These are phyloP conservation scores for Enteromius fasciolatus DNA, from an alignment of 2,797 vertebrate genomes.

Conservation along the genomic window DNA sequence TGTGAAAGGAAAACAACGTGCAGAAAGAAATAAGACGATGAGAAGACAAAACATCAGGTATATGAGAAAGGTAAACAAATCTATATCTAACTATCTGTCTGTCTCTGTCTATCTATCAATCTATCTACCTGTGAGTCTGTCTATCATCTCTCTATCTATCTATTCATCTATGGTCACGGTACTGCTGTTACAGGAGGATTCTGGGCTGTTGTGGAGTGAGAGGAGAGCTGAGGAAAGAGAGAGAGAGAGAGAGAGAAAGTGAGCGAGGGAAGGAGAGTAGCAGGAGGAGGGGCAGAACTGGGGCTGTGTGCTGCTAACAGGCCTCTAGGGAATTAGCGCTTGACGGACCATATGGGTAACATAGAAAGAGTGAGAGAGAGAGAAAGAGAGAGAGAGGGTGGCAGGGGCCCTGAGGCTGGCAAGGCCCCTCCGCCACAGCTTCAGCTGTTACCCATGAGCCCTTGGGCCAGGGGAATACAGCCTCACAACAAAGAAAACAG, in stretches of 20 bases:
- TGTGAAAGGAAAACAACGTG: slow-evolving; percentile 1
- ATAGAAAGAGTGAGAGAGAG: slow-evolving; percentile 49
- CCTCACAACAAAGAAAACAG: slow-evolving; percentile 65
- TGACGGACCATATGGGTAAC: slow-evolving; percentile 86
- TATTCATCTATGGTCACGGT: background rate
- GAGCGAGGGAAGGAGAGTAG: slow-evolving; percentile 74
- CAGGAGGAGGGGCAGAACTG: slow-evolving; percentile 74
- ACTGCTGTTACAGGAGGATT: slow-evolving; percentile 19
- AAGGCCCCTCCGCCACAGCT: slow-evolving; percentile 86
- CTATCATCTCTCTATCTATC: background rate
- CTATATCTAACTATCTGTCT: background rate
- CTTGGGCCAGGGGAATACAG: slow-evolving; percentile 76
- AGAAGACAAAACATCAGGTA: slow-evolving; percentile 44
- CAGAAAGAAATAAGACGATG: background rate
- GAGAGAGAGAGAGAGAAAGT: slow-evolving; percentile 59
- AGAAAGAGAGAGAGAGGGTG: slow-evolving; percentile 66
- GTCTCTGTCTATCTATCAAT: background rate
- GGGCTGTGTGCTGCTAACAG: slow-evolving; percentile 83
- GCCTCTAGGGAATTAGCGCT: slow-evolving; percentile 81
- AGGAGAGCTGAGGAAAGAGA: slow-evolving; percentile 51
- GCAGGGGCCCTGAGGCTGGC: slow-evolving; percentile 87
- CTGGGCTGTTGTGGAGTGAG: slow-evolving; percentile 56
- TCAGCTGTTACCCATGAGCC: slow-evolving; percentile 92
- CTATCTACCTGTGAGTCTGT: too few species aligned
- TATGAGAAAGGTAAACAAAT: background rate